Evolutionary conservation across 2,797 vertebrate genomes (phyloP).

Genomic region (Poeciliopsis gracilis): DNA sequence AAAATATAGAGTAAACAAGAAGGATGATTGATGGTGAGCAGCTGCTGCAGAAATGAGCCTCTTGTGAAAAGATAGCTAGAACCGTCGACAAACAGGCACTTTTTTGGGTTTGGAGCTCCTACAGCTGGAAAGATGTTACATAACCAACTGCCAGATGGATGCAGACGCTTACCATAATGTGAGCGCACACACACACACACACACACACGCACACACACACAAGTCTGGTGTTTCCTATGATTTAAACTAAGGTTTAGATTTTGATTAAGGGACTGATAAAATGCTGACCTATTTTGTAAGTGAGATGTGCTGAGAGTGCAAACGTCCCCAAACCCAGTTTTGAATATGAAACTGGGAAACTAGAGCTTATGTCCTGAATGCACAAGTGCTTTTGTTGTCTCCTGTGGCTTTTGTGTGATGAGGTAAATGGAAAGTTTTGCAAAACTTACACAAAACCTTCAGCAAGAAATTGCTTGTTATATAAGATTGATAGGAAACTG

Average conservation of each 20-base stretch:
- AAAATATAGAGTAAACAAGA: background rate
- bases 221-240: constrained; percentile 29
- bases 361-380: constrained; percentile 13
- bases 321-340: background rate
- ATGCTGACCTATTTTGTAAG: constrained; percentile 6
- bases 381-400: constrained; percentile 13
- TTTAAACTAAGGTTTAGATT: constrained; percentile 34
- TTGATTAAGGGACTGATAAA: constrained; percentile 29
- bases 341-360: constrained; percentile 3
- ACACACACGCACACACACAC: constrained; percentile 7
- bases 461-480: constrained; percentile 20
- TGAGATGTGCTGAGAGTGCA: constrained; percentile 4
- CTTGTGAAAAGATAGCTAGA: constrained; percentile 25
- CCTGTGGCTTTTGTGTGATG: constrained; percentile 25
- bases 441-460: background rate
- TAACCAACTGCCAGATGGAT: constrained; percentile 58
- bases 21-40: constrained; percentile 24
- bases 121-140: constrained; percentile 50
- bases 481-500: background rate
- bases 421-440: constrained; percentile 36
- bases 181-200: constrained; percentile 9
- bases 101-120: constrained; percentile 51
- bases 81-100: constrained; percentile 41
- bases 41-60: constrained; percentile 37
- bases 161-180: constrained; percentile 29